These are phyloP conservation scores for Tetramorium alpestre DNA, from an alignment of 1,140 invertebrate genomes.

Conservation along the genomic window DNA sequence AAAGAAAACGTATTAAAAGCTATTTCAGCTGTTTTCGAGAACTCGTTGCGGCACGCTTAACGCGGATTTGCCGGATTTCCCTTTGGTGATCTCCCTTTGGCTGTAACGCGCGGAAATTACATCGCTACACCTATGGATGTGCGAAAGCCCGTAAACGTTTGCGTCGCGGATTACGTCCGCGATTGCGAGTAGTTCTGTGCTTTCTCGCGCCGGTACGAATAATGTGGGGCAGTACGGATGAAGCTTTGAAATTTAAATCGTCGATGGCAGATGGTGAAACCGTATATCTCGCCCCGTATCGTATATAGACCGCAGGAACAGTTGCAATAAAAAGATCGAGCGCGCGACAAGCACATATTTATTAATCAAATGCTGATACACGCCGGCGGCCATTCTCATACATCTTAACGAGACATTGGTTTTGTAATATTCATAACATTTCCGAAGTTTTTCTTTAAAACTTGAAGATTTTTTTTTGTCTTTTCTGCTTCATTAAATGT, in stretches of 20 bases:
- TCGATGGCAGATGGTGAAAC: slow-evolving; percentile 31
- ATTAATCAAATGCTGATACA: slow-evolving; percentile 21
- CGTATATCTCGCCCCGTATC: background rate
- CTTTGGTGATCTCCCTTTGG: background rate
- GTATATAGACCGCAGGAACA: background rate
- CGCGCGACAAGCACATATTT: slow-evolving; percentile 27
- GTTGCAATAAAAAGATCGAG: slow-evolving; percentile 23
- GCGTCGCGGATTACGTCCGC: slow-evolving; percentile 31
- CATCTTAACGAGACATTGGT: slow-evolving; percentile 35
- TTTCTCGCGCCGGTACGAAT: slow-evolving; percentile 18
- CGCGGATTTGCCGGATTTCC: slow-evolving; percentile 24
- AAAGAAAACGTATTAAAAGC: slow-evolving; percentile 40
- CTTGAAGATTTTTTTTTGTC: background rate
- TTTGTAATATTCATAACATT: background rate
- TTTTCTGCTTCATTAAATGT: background rate
- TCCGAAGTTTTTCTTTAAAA: background rate
- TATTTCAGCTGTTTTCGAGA: slow-evolving; percentile 32
- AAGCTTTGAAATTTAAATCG: slow-evolving; percentile 56
- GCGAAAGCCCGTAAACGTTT: slow-evolving; percentile 40
- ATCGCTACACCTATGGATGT: background rate
- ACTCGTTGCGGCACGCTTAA: slow-evolving; percentile 40
- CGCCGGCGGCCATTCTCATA: background rate
- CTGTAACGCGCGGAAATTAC: slow-evolving; percentile 28
- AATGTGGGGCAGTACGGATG: slow-evolving; percentile 1
- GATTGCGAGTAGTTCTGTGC: slow-evolving; percentile 24